Evolutionary conservation across 2,888 invertebrate species (phyloP), one percentile per base, ranked within the genome.

Genomic region (Serripes groenlandicus): DNA sequence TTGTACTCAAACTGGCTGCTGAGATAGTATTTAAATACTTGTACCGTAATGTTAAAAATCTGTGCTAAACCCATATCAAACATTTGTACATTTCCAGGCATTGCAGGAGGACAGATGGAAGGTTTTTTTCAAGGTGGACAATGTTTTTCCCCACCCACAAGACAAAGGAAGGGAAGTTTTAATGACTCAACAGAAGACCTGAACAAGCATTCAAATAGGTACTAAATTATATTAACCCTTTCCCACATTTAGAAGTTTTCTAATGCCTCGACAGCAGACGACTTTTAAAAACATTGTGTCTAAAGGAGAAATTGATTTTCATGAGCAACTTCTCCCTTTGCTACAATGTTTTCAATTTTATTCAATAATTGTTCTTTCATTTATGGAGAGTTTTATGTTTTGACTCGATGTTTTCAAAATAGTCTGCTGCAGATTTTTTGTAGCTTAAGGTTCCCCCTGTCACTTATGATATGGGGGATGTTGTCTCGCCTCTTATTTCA

Each of bases 121-220:
- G 68, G 84, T 7, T 85, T 78, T 76, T 85, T 78, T 66, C 81
- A 81, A 56, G 81, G 81, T 18, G 85, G 85, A 18, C 85, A 86
- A 58, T 83, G 85, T 74, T 86, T 83, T 42, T 86, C 85, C 49
- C 85, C 85, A 70, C 85, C 85, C n/a, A 86, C 85, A 4, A 79
- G 80, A 75, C 82, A 86, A 42, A 70, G 78, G 18, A 70, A 78
- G 56, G 75, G 72, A 15, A 73, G 62, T 62, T 15, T 66, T 15
- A 23, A 60, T 58, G 75, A 73, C 42, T 78, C 78, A 5, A 30
- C 66, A 11, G 82, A 82, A 34, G 82, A 78, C 60, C 69, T 81
- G 21, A 74, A 60, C 11, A 52, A 52, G 26, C 81, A 74, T 69
- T 73, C 73, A 11, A 34, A 60, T 60, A 76, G 73, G 81, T 77